phyloP scores from a whole-genome alignment of 2,888 invertebrate genomes.

The Epinotia ramella region DNA sequence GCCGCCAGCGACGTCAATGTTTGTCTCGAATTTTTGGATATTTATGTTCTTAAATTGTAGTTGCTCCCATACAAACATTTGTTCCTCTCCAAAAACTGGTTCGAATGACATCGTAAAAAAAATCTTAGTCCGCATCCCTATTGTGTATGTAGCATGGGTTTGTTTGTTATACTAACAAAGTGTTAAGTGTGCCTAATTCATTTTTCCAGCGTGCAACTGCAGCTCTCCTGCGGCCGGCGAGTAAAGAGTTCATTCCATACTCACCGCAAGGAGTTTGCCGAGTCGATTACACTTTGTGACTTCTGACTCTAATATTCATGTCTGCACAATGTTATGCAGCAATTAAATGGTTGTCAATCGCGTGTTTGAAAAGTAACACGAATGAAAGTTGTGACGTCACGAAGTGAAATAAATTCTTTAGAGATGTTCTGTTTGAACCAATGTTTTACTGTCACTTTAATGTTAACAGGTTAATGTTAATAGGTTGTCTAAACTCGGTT shows the following conservation, averaged over 20 bases:
- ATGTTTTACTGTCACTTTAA: neutral
- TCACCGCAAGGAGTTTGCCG: constrained; percentile 9
- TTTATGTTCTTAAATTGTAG: too few relatives aligned
- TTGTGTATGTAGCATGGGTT: neutral
- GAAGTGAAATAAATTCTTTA: constrained; percentile 5
- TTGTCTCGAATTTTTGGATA: too few relatives aligned
- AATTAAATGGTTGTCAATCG: neutral
- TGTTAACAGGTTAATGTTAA: neutral
- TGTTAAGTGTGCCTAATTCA: constrained; percentile 14
- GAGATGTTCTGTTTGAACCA: neutral
- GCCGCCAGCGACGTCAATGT: too few relatives aligned
- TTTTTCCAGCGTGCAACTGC: constrained; percentile 5
- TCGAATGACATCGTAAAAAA: too few relatives aligned
- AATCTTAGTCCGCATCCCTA: too few relatives aligned
- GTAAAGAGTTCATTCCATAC: constrained; percentile 8
- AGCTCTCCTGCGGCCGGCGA: neutral
- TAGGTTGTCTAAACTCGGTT: neutral
- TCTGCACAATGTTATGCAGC: neutral
- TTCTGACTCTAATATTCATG: neutral
- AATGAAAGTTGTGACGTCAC: constrained; percentile 2
- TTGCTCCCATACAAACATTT: too few relatives aligned
- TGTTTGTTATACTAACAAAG: constrained; percentile 22
- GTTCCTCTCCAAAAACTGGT: too few relatives aligned
- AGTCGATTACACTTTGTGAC: constrained; percentile 2
- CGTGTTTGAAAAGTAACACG: neutral